A percentile compares a stretch with the other conserved stretches of the same genome.
These are phyloP conservation scores for Thymallus thymallus DNA, from an alignment of 2,113 vertebrate genomes.

Conservation along the genomic window DNA sequence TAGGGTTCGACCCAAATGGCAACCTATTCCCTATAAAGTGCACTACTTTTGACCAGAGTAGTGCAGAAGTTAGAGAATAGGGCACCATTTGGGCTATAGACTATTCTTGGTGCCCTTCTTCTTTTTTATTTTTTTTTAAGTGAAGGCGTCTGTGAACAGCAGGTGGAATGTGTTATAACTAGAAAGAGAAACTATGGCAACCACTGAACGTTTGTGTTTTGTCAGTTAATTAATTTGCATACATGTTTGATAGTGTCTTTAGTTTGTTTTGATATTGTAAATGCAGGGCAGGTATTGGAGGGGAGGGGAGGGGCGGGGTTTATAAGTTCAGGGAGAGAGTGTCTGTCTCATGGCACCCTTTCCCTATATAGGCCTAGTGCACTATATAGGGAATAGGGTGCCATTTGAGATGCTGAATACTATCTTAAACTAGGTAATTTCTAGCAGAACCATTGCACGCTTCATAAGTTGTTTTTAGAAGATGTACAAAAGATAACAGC, in stretches of 20 bases:
- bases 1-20: no score
- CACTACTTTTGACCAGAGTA: no score
- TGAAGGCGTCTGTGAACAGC: slow-evolving; percentile 55
- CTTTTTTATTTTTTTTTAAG: slow-evolving; percentile 43
- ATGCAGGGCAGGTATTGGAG: slow-evolving; percentile 46
- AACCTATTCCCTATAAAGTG: no score
- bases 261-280: slow-evolving; percentile 61
- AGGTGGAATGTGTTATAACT: slow-evolving; percentile 50
- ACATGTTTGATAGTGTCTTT: slow-evolving; percentile 51
- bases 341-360: slow-evolving; percentile 8
- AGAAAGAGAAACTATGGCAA: slow-evolving; percentile 47
- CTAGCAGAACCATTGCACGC: slow-evolving; percentile 41
- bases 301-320: background rate
- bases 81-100: no score
- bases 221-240: slow-evolving; percentile 57
- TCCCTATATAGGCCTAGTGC: no score
- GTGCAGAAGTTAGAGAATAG: no score
- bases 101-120: slow-evolving; percentile 41
- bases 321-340: slow-evolving; percentile 34
- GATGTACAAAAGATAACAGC: background rate
- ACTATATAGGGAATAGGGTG: no score
- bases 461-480: slow-evolving; percentile 42
- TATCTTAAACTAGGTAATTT: slow-evolving; percentile 44
- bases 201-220: slow-evolving; percentile 56
- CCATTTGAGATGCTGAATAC: no score